Evolutionary conservation across 2,888 invertebrate genomes (phyloP).

Genomic region (Xylota segnis): DNA sequence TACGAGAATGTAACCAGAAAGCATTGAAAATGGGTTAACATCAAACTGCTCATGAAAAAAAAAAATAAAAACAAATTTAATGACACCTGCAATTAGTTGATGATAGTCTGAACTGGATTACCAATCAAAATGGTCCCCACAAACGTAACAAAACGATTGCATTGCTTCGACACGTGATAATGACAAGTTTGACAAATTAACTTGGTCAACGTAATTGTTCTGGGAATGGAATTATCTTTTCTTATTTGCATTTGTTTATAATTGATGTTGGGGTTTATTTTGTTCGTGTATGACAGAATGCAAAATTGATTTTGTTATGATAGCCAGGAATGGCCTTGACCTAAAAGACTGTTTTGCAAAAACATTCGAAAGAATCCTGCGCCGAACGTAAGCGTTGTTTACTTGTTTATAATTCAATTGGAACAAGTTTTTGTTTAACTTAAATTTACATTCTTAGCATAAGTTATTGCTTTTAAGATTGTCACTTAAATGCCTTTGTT

Average conservation of each 20-base stretch:
- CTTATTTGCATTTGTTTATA: slow-evolving; percentile 10
- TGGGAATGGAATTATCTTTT: background rate
- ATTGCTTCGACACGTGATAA: background rate
- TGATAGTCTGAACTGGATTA: background rate
- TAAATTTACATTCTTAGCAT: slow-evolving; percentile 12
- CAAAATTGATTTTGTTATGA: background rate
- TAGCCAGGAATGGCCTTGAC: background rate
- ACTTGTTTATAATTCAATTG: slow-evolving; percentile 19
- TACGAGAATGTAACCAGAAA: background rate
- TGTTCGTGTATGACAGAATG: background rate
- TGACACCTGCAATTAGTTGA: background rate
- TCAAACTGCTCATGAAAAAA: background rate
- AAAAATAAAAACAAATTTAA: background rate
- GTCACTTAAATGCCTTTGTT: background rate
- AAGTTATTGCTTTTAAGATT: slow-evolving; percentile 13
- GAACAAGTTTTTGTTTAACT: slow-evolving; percentile 22
- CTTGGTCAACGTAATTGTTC: slow-evolving; percentile 5
- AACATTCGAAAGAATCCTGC: background rate
- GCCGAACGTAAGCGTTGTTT: slow-evolving; percentile 2
- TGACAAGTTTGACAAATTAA: slow-evolving; percentile 10
- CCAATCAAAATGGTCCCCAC: background rate
- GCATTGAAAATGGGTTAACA: background rate
- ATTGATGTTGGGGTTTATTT: slow-evolving; percentile 8
- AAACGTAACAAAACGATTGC: background rate
- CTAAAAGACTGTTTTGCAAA: background rate